Evolutionary conservation across 37 sponge, comb jelly and placozoan species (phyloP).

Genomic region (Cliona cf. orientalis): DNA sequence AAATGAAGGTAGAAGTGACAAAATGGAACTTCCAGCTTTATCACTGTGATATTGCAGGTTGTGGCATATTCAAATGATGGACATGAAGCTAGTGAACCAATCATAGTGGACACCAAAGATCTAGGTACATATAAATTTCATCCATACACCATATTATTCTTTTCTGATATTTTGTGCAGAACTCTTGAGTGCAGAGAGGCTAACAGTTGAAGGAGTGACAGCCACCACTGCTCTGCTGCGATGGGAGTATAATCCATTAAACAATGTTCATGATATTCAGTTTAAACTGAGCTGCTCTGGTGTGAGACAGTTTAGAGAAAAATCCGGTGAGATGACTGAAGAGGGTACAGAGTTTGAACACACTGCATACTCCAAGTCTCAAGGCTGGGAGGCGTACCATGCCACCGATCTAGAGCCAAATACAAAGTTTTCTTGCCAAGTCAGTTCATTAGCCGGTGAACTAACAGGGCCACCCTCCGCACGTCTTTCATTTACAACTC

Average conservation of each 20-base stretch:
- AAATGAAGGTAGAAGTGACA: constrained; percentile 33
- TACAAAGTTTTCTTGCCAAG: constrained; percentile 38
- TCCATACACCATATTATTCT: neutral
- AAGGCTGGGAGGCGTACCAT: constrained; percentile 15
- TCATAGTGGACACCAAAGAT: constrained; percentile 28
- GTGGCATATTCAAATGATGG: constrained; percentile 28
- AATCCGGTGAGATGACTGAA: constrained; percentile 1
- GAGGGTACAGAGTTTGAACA: constrained; percentile 22
- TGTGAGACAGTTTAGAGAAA: constrained; percentile 18
- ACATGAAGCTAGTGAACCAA: constrained; percentile 27
- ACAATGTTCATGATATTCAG: constrained; percentile 48
- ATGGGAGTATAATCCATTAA: constrained; percentile 45
- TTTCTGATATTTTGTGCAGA: constrained; percentile 6
- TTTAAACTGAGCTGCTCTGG: constrained; percentile 61
- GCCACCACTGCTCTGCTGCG: constrained; percentile 28
- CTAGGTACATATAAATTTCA: constrained; percentile 23
- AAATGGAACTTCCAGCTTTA: neutral
- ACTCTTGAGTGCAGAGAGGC: constrained; percentile 27
- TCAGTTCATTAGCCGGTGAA: constrained; percentile 25
- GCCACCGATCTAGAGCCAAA: constrained; percentile 35
- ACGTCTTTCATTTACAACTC: constrained; percentile 24
- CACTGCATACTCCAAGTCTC: constrained; percentile 6
- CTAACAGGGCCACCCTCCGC: constrained; percentile 18
- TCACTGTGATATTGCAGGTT: constrained; percentile 26
- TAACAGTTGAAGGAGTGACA: constrained; percentile 31